phyloP scores from a whole-genome alignment of 2,888 invertebrate genomes.

The Lacanobia oleracea region DNA sequence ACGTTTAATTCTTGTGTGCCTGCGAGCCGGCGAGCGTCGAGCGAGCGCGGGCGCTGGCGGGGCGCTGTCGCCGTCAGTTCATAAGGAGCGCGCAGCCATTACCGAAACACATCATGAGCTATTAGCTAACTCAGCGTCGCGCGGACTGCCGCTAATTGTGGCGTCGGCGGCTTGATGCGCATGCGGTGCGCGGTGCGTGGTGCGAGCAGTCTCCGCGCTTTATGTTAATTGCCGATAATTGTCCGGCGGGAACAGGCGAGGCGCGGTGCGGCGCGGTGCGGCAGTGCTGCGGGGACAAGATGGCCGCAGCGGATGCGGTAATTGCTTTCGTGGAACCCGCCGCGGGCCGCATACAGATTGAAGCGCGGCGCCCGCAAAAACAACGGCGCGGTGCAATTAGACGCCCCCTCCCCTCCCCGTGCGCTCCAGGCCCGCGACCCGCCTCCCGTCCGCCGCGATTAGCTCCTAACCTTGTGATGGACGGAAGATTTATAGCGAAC shows the following conservation, averaged over 20 bases:
- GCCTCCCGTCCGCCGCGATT: slow-evolving; percentile 58
- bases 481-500: slow-evolving; percentile 55
- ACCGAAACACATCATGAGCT: slow-evolving; percentile 51
- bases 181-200: not conserved
- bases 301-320: slow-evolving; percentile 88
- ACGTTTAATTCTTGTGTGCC: slow-evolving; percentile 14
- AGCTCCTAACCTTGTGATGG: slow-evolving; percentile 60
- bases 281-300: slow-evolving; percentile 74
- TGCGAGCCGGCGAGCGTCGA: not conserved
- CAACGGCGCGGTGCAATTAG: slow-evolving; percentile 77
- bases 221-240: slow-evolving; percentile 83
- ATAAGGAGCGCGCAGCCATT: slow-evolving; percentile 27
- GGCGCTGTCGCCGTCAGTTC: not conserved
- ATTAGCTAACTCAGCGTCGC: slow-evolving; percentile 45
- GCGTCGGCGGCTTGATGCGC: slow-evolving; percentile 35
- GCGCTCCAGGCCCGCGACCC: slow-evolving; percentile 48
- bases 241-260: slow-evolving; percentile 71
- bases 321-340: slow-evolving; percentile 86
- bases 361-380: slow-evolving; percentile 79
- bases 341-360: slow-evolving; percentile 83
- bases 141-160: slow-evolving; percentile 44
- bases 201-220: slow-evolving; percentile 61
- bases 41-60: not conserved
- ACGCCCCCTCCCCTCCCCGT: slow-evolving; percentile 53
- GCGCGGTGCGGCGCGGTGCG: slow-evolving; percentile 39